These are phyloP conservation scores for Anthopleura sola DNA, from an alignment of 64 coral and sea anemone genomes.

Conservation along the genomic window DNA sequence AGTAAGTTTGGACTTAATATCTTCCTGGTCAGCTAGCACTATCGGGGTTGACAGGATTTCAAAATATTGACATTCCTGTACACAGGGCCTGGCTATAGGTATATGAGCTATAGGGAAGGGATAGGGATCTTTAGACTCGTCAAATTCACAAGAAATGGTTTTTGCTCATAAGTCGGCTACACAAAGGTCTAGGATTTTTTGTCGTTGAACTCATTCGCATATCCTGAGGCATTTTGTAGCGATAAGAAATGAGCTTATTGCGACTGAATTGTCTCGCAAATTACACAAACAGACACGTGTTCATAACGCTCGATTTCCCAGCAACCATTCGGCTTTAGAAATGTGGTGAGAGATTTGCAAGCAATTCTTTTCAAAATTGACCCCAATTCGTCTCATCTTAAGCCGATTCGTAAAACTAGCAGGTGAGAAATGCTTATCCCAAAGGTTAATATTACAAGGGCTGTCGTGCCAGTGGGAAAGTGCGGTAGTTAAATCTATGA, in stretches of 20 bases:
- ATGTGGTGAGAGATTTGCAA: conserved; percentile 34
- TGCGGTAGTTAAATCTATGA: not conserved
- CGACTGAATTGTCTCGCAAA: conserved; percentile 47
- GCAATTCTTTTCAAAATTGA: conserved; percentile 46
- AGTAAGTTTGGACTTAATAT: conserved; percentile 39
- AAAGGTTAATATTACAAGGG: not conserved
- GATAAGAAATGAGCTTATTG: conserved; percentile 71
- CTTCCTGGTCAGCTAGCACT: conserved; percentile 34
- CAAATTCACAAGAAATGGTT: not conserved
- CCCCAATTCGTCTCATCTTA: conserved; percentile 6
- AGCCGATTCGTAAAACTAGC: not conserved
- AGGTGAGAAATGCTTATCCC: not conserved
- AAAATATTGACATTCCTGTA: conserved; percentile 82
- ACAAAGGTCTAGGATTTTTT: conserved; percentile 28
- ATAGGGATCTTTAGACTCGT: conserved; percentile 3
- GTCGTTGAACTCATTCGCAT: conserved; percentile 75
- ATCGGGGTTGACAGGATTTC: conserved; percentile 3
- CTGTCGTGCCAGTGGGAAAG: not conserved
- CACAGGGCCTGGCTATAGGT: conserved; percentile 26
- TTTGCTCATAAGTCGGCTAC: not conserved
- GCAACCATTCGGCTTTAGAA: conserved; percentile 45
- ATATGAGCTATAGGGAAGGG: not conserved
- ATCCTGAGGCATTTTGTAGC: conserved; percentile 85
- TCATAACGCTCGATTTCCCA: conserved; percentile 48
- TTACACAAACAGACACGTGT: conserved; percentile 77